phyloP scores from a whole-genome alignment of 2,888 invertebrate species.

The Dermolepida albohirtum region DNA sequence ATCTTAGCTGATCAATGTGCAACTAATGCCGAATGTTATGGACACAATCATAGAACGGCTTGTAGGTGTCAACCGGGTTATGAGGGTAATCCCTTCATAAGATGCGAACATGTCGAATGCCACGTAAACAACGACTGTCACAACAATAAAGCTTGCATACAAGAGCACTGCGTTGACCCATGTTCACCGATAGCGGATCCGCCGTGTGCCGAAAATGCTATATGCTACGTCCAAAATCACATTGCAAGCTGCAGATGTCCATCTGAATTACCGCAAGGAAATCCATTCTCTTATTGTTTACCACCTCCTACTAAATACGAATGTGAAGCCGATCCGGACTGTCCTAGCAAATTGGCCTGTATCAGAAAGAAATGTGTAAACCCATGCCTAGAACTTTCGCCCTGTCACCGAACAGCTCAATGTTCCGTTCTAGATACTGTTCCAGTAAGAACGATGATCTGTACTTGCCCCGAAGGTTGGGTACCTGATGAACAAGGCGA shows the following conservation, averaged over 20 bases:
- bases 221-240: slow-evolving; percentile 85
- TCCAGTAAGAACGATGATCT: slow-evolving; percentile 88
- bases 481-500: slow-evolving; percentile 83
- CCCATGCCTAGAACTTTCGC: slow-evolving; percentile 81
- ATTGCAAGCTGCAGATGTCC: slow-evolving; percentile 87
- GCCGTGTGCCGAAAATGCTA: slow-evolving; percentile 86
- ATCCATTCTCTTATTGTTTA: slow-evolving; percentile 80
- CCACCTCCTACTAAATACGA: slow-evolving; percentile 68
- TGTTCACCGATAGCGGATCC: slow-evolving; percentile 75
- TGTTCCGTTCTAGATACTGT: slow-evolving; percentile 88
- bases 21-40: slow-evolving; percentile 86
- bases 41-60: slow-evolving; percentile 80
- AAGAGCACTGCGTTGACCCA: slow-evolving; percentile 82
- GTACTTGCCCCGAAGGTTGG: slow-evolving; percentile 88
- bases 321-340: slow-evolving; percentile 83
- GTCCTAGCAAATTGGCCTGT: slow-evolving; percentile 84
- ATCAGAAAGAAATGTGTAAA: slow-evolving; percentile 82
- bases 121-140: slow-evolving; percentile 84
- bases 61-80: slow-evolving; percentile 84
- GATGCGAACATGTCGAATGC: slow-evolving; percentile 84
- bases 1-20: slow-evolving; percentile 84
- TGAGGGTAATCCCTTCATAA: slow-evolving; percentile 83
- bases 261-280: slow-evolving; percentile 80
- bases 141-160: slow-evolving; percentile 77
- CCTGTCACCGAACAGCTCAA: slow-evolving; percentile 79